Percentiles rank a stretch among this genome's conserved stretches.
Evolutionary conservation across 2,888 invertebrate genomes (phyloP).

Genomic region (Escarpia spicata): DNA sequence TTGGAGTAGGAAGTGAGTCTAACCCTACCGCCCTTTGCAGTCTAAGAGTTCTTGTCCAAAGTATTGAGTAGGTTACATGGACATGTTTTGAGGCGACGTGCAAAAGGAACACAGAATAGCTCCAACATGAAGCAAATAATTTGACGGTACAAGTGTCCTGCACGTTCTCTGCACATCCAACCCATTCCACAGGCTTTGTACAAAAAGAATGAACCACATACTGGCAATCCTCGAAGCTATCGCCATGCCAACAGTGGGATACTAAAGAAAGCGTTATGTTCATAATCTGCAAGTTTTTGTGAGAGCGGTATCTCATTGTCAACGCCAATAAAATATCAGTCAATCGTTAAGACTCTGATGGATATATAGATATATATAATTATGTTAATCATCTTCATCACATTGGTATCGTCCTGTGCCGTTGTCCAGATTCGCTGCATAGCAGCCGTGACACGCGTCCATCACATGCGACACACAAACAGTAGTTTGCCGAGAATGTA

Average conservation of each 20-base stretch:
- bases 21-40: neutral
- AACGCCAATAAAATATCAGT: neutral
- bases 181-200: neutral
- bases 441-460: neutral
- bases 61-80: neutral
- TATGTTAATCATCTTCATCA: slow-evolving; percentile 13
- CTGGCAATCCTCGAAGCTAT: neutral
- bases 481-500: slow-evolving; percentile 16
- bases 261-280: neutral
- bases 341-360: neutral
- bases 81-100: neutral
- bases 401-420: slow-evolving; percentile 5
- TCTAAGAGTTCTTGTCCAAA: neutral
- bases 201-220: neutral
- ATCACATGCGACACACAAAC: neutral
- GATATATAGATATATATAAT: neutral
- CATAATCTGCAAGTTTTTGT: neutral
- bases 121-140: slow-evolving; percentile 13
- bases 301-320: neutral
- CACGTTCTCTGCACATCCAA: neutral
- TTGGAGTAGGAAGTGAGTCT: neutral
- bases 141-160: neutral
- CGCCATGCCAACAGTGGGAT: neutral
- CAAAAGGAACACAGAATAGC: neutral
- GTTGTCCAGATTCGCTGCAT: slow-evolving; percentile 11